Conservation (phyloP, 2,797 vertebrate species). For the Lacerta viridis region DNA sequence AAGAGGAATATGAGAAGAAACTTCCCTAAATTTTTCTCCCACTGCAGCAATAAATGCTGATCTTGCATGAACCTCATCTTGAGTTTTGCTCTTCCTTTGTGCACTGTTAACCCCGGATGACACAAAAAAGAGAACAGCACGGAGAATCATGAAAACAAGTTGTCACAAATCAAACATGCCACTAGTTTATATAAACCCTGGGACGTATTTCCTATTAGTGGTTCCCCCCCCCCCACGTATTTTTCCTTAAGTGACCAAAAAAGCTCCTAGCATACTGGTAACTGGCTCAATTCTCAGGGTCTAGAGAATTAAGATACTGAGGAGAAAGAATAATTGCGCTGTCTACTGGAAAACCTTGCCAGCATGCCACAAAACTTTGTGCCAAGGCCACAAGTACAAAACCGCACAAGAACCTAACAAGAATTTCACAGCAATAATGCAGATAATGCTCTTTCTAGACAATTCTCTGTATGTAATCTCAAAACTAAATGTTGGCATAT, state of each 20-base stretch:
- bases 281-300: neutral
- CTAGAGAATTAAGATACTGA: neutral
- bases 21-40: neutral
- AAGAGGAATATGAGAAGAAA: too few species aligned
- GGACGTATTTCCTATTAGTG: neutral
- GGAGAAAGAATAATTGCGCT: neutral
- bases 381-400: neutral
- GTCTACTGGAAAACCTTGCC: neutral
- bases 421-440: neutral
- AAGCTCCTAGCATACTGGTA: neutral
- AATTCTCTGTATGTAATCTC: neutral
- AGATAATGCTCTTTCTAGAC: neutral
- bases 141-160: neutral
- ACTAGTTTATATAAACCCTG: neutral
- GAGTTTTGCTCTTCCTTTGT: neutral
- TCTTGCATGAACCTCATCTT: neutral
- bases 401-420: too few species aligned
- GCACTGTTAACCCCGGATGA: neutral
- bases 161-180: neutral
- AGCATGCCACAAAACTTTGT: neutral
- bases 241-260: neutral
- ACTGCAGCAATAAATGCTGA: neutral
- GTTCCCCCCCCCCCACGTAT: too few species aligned
- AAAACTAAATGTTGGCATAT: neutral
- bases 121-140: neutral